Conservation (phyloP, 1,140 invertebrate species). For the Aphidius gifuensis region DNA sequence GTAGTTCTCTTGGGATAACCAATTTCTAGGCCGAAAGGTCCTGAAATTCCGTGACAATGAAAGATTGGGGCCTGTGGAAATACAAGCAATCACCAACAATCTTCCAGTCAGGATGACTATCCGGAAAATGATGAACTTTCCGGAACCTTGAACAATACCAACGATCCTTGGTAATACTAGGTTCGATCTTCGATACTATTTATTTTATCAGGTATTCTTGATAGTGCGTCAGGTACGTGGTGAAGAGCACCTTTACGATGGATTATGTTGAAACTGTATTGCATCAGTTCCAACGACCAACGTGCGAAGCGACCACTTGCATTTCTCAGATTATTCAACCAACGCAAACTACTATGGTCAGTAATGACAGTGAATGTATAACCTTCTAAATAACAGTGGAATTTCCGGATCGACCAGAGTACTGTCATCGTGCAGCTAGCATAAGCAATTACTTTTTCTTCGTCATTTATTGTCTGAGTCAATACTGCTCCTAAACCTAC, state of each 20-base stretch:
- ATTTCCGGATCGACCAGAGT: constrained; percentile 20
- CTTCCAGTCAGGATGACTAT: constrained; percentile 13
- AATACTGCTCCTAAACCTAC: constrained; percentile 32
- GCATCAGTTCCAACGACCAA: constrained; percentile 18
- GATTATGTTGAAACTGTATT: constrained; percentile 25
- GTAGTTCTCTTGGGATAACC: constrained; percentile 27
- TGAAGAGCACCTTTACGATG: constrained; percentile 36
- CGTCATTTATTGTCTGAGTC: constrained; percentile 27
- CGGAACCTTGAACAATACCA: constrained; percentile 24
- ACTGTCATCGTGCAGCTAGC: background rate
- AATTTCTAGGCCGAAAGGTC: constrained; percentile 31
- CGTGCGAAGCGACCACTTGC: constrained; percentile 23
- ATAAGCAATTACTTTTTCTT: constrained; percentile 32
- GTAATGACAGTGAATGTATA: constrained; percentile 45
- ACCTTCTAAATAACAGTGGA: constrained; percentile 41
- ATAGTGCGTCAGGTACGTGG: constrained; percentile 30
- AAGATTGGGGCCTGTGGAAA: constrained; percentile 18
- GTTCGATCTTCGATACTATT: background rate
- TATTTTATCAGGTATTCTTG: constrained; percentile 12
- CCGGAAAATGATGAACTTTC: constrained; percentile 14
- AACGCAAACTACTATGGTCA: constrained; percentile 47
- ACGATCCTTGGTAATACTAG: background rate
- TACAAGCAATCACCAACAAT: constrained; percentile 17
- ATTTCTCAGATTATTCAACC: constrained; percentile 41
- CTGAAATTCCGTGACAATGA: constrained; percentile 3